These are phyloP conservation scores for Limnodromus scolopaceus DNA, from an alignment of 2,797 vertebrate species.

Conservation along the genomic window DNA sequence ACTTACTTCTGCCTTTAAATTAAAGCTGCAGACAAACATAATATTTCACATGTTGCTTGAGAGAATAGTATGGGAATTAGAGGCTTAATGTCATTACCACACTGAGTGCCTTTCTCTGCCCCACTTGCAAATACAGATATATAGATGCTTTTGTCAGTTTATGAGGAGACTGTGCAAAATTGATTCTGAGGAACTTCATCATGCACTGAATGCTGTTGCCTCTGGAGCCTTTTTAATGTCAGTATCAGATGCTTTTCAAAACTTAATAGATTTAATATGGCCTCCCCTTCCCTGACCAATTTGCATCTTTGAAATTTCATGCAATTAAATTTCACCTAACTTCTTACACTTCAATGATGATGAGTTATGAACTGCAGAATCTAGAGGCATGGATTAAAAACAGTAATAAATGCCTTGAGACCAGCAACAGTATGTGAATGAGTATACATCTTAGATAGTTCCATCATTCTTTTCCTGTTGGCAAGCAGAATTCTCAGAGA, in stretches of 20 bases:
- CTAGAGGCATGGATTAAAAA: neutral
- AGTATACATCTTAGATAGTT: neutral
- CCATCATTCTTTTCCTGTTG: constrained; percentile 35
- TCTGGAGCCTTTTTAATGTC: constrained; percentile 45
- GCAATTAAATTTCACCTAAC: constrained; percentile 63
- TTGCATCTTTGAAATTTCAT: constrained; percentile 58
- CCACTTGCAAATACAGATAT: constrained; percentile 5
- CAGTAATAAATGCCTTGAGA: constrained; percentile 11
- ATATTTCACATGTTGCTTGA: neutral
- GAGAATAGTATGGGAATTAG: neutral
- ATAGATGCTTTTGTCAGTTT: neutral
- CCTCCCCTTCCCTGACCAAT: constrained; percentile 44
- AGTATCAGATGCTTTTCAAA: constrained; percentile 61
- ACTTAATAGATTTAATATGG: constrained; percentile 50
- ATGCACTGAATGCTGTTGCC: constrained; percentile 27
- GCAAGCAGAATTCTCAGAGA: constrained; percentile 39
- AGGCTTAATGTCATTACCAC: neutral
- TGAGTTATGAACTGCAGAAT: constrained; percentile 48
- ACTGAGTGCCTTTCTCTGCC: neutral
- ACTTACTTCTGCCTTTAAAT: neutral
- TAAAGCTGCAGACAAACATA: neutral
- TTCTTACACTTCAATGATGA: constrained; percentile 40
- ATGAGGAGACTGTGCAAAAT: constrained; percentile 19
- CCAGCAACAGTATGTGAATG: neutral
- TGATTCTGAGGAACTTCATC: constrained; percentile 48